Percentiles rank a stretch among this genome's conserved stretches.
Conservation (phyloP, 1,140 invertebrate genomes). For the Myzus persicae region DNA sequence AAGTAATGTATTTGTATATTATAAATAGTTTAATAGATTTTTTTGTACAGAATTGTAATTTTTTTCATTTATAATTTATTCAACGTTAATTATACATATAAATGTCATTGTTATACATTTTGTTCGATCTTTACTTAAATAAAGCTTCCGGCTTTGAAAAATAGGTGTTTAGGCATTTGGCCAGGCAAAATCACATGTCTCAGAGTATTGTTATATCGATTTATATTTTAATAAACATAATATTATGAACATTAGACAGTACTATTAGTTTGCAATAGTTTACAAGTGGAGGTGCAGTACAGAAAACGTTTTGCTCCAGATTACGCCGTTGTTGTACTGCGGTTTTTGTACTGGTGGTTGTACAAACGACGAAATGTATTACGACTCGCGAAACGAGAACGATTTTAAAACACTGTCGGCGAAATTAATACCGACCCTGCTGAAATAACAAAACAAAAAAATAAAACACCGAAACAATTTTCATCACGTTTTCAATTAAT, state of each 20-base stretch:
- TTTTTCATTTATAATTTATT: slow-evolving; percentile 55
- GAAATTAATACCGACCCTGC: background rate
- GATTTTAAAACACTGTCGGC: background rate
- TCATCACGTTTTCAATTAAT: background rate
- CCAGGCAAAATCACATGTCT: background rate
- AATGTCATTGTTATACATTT: slow-evolving; percentile 61
- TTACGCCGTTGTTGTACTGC: background rate
- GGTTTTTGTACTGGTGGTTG: background rate
- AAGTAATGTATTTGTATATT: background rate
- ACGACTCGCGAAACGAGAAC: background rate
- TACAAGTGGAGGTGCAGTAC: background rate
- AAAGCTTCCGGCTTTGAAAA: slow-evolving; percentile 27
- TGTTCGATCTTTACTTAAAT: slow-evolving; percentile 60
- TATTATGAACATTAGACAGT: background rate
- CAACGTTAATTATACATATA: slow-evolving; percentile 54
- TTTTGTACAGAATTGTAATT: slow-evolving; percentile 31
- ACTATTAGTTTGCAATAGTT: background rate
- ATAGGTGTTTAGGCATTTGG: slow-evolving; percentile 4
- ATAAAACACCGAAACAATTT: background rate
- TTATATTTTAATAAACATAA: slow-evolving; percentile 29
- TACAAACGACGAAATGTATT: background rate
- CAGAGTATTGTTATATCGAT: background rate
- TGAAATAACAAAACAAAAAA: background rate
- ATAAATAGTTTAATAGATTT: slow-evolving; percentile 29
- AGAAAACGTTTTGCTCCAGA: background rate